phyloP scores from a whole-genome alignment of 2,888 invertebrate genomes.

The Patella caerulea region DNA sequence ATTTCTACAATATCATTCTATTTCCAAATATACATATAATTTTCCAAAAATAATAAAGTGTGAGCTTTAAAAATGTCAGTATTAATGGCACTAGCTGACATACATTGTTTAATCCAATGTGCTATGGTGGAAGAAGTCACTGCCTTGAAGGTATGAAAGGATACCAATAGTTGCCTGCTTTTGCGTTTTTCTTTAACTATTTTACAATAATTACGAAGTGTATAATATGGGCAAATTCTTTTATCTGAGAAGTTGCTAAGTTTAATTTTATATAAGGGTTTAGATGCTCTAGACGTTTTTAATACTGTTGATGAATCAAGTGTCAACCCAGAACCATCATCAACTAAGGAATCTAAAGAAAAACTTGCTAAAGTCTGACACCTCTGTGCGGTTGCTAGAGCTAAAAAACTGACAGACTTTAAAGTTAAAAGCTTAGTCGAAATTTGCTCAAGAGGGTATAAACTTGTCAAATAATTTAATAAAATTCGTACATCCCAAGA shows the following conservation, averaged over 20 bases:
- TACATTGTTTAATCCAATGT: constrained; percentile 12
- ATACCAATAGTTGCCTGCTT: background rate
- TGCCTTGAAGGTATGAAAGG: background rate
- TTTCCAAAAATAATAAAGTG: too few relatives aligned
- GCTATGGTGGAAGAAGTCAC: background rate
- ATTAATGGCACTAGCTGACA: constrained; percentile 3
- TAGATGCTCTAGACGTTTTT: background rate
- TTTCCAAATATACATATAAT: too few relatives aligned
- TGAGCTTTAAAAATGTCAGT: constrained; percentile 11
- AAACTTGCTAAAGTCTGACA: too few relatives aligned
- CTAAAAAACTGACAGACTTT: background rate
- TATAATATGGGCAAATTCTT: background rate
- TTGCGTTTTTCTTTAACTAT: background rate
- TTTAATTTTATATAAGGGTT: background rate
- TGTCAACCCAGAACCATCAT: too few relatives aligned
- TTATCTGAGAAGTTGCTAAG: background rate
- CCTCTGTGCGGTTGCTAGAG: too few relatives aligned
- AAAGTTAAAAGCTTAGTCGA: background rate
- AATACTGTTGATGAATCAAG: background rate
- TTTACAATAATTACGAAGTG: background rate
- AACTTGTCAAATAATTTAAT: background rate
- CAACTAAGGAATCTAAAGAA: too few relatives aligned
- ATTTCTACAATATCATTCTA: too few relatives aligned
- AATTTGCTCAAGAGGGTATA: background rate
- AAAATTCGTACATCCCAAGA: background rate